phyloP scores from a whole-genome alignment of 2,797 vertebrate genomes.

The Notolepis coatsorum region DNA sequence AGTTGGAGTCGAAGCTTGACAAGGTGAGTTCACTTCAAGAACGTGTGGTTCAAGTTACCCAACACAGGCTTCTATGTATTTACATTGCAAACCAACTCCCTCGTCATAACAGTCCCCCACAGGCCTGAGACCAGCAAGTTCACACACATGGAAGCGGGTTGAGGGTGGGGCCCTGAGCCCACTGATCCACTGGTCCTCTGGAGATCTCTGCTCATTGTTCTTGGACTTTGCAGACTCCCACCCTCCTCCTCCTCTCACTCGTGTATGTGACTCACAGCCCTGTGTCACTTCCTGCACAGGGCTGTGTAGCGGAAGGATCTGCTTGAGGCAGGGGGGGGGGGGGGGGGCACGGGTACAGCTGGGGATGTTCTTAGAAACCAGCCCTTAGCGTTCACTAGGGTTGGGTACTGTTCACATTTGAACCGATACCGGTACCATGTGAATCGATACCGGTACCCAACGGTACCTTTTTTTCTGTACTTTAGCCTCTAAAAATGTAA shows the following conservation, averaged over 20 bases:
- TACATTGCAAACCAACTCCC: background rate
- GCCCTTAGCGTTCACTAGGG: no score
- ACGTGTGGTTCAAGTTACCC: background rate
- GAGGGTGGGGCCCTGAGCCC: background rate
- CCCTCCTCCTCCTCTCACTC: slow-evolving; percentile 49
- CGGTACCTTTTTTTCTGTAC: no score
- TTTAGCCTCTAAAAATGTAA: no score
- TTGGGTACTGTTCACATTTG: no score
- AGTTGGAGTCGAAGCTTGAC: slow-evolving; percentile 97
- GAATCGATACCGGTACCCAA: no score
- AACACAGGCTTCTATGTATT: background rate
- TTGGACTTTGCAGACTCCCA: slow-evolving; percentile 45
- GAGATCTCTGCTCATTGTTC: slow-evolving; percentile 60
- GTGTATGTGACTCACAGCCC: slow-evolving; percentile 67
- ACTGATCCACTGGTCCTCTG: background rate
- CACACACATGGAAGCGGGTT: background rate
- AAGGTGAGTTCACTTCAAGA: slow-evolving; percentile 91
- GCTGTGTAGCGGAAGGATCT: slow-evolving; percentile 68
- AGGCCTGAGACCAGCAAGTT: background rate
- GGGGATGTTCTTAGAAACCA: slow-evolving; percentile 3
- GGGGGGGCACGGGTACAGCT: slow-evolving; percentile 34
- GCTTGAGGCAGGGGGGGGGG: slow-evolving; percentile 35
- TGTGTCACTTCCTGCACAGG: slow-evolving; percentile 58
- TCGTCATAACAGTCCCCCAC: background rate
- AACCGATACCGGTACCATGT: no score